These are phyloP conservation scores for Sphecodes monilicornis DNA, from an alignment of 2,888 invertebrate genomes.

Conservation along the genomic window DNA sequence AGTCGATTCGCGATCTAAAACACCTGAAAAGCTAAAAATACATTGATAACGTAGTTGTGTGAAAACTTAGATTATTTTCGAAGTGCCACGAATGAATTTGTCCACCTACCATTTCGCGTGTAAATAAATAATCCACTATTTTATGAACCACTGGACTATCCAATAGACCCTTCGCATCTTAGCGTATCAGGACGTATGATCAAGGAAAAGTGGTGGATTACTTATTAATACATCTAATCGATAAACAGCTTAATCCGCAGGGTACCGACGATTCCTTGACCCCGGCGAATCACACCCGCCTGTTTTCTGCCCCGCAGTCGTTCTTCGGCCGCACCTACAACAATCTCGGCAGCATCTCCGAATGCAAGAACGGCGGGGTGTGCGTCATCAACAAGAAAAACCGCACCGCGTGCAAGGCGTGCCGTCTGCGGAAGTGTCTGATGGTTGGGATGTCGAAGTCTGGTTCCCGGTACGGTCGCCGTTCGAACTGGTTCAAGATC, in stretches of 20 bases:
- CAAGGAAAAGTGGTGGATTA: too few species aligned
- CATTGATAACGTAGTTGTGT: too few species aligned
- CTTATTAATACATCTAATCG: not conserved
- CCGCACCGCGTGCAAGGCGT: slow-evolving; percentile 96
- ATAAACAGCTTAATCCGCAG: not conserved
- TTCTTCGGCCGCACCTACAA: slow-evolving; percentile 97
- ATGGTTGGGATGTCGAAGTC: slow-evolving; percentile 97
- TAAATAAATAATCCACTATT: too few species aligned
- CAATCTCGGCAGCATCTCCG: slow-evolving; percentile 94
- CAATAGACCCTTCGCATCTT: too few species aligned
- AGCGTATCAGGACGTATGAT: too few species aligned
- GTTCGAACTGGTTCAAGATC: slow-evolving; percentile 98
- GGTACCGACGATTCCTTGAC: not conserved
- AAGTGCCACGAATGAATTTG: too few species aligned
- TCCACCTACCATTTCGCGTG: too few species aligned
- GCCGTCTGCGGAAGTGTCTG: slow-evolving; percentile 94
- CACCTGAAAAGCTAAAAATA: too few species aligned
- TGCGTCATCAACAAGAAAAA: slow-evolving; percentile 97
- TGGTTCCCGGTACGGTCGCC: slow-evolving; percentile 94
- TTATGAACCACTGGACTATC: too few species aligned
- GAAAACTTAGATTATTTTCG: too few species aligned
- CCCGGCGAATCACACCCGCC: slow-evolving; percentile 26
- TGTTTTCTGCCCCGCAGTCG: slow-evolving; percentile 87
- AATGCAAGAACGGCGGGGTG: slow-evolving; percentile 96
- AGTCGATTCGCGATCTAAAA: too few species aligned